Base-by-base conservation (phyloP, 2,888 invertebrate species). In the Microchrysa polita region DNA sequence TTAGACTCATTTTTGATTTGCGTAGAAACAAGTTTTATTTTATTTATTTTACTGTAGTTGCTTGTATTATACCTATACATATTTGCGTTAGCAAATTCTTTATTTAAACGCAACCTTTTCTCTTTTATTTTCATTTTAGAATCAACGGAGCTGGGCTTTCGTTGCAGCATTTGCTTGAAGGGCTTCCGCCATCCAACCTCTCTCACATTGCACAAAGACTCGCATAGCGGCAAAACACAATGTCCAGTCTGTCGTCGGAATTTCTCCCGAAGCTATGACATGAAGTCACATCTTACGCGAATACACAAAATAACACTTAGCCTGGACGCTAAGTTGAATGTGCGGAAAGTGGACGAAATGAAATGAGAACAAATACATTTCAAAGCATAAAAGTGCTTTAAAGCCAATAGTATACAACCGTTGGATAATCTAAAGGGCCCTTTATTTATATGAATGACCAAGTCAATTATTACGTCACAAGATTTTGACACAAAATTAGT, bases 181-280 rank as follows among this genome's bases (percentile, higher is more conserved):
- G 88, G 88, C 75, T 89, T 89, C 80, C 89, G 88, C 80, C 89
- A 89, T 82, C 89, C 88, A 16, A 89, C 88, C 77, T 89, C 89
- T 72, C 82, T 89, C 79, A 88, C 88, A 73, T 84, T 89, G 67
- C 89, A 90, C 80, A 88, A 88, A 83, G 88, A 88, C 80, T 87
- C 89, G 60, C 89, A 90, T 78, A 88, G 87, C 69, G 89, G 89
- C 27, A 89, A 89, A 81, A 90, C 89, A 22, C 87, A 88, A 79
- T 90, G 89, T 78, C 89, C 89, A 10, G 88, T 89, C 69, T 90
- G 90, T 78, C 87, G 87, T 77, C 85, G 89, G 77, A 87, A 88
- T 75, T 89, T 89, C 81, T 89, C 89, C 77, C 83, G 89, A 75
- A 89, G 88, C 76, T 89, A 89, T 79, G 88, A 89, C 77, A 89